phyloP scores from a whole-genome alignment of 2,888 invertebrate genomes.

The Polyommatus iphigenia region DNA sequence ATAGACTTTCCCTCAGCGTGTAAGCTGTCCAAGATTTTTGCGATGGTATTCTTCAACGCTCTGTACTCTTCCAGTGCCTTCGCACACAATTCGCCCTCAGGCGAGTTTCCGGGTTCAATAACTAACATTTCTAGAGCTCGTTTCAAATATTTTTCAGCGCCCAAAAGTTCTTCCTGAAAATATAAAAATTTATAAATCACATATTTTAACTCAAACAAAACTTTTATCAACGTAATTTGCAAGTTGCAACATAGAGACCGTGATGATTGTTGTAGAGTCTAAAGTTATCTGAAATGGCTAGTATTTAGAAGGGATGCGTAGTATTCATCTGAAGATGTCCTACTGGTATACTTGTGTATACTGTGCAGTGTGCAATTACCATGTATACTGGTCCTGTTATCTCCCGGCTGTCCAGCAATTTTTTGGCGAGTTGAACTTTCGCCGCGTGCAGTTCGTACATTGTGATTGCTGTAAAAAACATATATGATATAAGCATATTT shows the following conservation, averaged over 20 bases:
- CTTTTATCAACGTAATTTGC: too few species aligned
- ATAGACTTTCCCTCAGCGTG: constrained; percentile 62
- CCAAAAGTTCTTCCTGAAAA: constrained; percentile 73
- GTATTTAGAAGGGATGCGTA: too few species aligned
- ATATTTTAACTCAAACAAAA: too few species aligned
- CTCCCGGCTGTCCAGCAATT: constrained; percentile 81
- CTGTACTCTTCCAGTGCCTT: constrained; percentile 84
- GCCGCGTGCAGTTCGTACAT: constrained; percentile 88
- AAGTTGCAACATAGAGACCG: too few species aligned
- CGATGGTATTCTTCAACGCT: constrained; percentile 77
- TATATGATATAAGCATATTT: constrained; percentile 14
- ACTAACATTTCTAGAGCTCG: constrained; percentile 83
- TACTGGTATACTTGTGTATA: too few species aligned
- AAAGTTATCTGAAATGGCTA: too few species aligned
- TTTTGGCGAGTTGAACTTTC: constrained; percentile 82
- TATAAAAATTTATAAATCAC: not conserved
- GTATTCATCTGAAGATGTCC: too few species aligned
- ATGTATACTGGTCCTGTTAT: constrained; percentile 78
- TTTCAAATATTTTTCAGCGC: constrained; percentile 81
- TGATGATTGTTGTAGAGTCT: too few species aligned
- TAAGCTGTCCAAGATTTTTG: constrained; percentile 55
- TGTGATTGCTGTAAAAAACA: constrained; percentile 83
- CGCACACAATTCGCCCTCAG: constrained; percentile 85
- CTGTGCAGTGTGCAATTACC: constrained; percentile 48
- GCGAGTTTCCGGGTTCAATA: constrained; percentile 85